Percentiles rank a stretch among this genome's conserved stretches.
These are phyloP conservation scores for Bettongia penicillata DNA, from an alignment of 2,113 vertebrate genomes.

Conservation along the genomic window DNA sequence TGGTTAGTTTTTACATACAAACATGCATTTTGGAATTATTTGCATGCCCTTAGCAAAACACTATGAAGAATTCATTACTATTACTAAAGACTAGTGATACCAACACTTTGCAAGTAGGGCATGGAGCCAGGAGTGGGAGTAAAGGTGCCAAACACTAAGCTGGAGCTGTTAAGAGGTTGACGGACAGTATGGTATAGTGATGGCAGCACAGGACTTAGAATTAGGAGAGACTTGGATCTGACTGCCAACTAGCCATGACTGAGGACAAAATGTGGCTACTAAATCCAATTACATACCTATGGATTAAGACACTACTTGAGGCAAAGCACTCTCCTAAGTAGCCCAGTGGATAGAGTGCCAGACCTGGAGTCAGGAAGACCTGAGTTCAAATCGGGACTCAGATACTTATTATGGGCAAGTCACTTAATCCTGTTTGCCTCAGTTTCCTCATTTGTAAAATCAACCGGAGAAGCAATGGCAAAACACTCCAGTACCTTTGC, in stretches of 20 bases:
- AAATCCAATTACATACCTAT: background rate
- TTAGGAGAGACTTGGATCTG: background rate
- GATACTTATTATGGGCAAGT: background rate
- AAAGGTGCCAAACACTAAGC: background rate
- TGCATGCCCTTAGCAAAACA: background rate
- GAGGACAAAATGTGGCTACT: background rate
- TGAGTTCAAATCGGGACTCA: background rate
- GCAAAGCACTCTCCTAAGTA: background rate
- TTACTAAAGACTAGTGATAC: background rate
- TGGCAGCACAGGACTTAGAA: background rate
- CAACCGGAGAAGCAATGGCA: background rate
- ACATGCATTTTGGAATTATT: background rate
- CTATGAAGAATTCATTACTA: background rate
- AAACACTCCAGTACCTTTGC: background rate
- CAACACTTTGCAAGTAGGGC: background rate
- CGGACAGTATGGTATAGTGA: background rate
- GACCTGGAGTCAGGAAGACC: background rate
- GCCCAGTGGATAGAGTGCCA: background rate
- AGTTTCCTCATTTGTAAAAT: background rate
- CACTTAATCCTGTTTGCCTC: background rate
- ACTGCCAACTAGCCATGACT: background rate
- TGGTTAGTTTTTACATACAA: background rate
- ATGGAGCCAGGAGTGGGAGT: background rate
- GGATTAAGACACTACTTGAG: background rate
- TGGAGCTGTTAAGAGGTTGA: background rate